phyloP scores from a whole-genome alignment of 2,113 vertebrate species.

The Merops nubicus region DNA sequence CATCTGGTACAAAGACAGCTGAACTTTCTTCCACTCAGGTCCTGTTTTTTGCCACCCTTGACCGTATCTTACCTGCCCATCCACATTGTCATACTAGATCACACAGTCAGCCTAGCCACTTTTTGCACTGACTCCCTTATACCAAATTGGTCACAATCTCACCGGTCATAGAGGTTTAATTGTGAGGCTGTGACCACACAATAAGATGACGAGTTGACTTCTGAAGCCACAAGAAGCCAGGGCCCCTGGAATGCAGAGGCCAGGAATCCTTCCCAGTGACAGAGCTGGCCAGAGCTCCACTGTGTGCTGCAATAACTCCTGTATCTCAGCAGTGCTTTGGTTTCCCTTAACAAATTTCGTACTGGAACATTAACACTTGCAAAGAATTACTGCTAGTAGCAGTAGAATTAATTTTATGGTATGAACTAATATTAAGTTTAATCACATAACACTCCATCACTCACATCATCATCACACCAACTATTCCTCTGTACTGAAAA shows the following conservation, averaged over 20 bases:
- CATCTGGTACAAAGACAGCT: not conserved
- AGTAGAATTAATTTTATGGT: not conserved
- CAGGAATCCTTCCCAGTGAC: not conserved
- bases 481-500: not conserved
- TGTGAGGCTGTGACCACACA: accelerated
- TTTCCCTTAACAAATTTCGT: not conserved
- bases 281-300: not conserved
- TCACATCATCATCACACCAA: not conserved
- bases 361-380: not conserved
- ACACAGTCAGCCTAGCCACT: not conserved
- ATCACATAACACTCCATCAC: not conserved
- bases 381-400: not conserved
- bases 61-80: not conserved
- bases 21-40: not conserved
- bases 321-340: not conserved
- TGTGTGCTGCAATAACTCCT: accelerated
- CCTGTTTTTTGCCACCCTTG: not conserved
- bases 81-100: accelerated
- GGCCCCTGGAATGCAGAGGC: accelerated
- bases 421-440: not conserved
- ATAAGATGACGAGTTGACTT: not conserved
- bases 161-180: not conserved
- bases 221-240: not conserved
- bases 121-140: not conserved
- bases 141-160: not conserved